Base-by-base conservation (phyloP, 2,797 vertebrate genomes). In the Melanotaenia pygmaea region DNA sequence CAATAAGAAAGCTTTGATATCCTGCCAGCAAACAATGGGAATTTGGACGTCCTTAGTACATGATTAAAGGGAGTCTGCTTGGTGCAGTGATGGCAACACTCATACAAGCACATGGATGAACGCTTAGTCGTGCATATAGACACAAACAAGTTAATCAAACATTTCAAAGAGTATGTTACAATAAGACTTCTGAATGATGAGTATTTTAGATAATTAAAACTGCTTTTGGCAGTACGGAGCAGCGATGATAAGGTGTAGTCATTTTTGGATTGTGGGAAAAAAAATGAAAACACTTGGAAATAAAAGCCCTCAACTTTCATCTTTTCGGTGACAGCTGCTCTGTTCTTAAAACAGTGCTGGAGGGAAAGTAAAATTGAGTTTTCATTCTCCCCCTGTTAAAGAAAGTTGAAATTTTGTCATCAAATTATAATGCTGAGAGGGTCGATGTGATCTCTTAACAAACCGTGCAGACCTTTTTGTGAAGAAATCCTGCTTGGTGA, bases 1-100 rank as follows among this genome's bases (percentile, higher is more conserved):
- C 34, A 54, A 68, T 62, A 24, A 78, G 47, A 76, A 74, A 59
- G 70, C 86, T 86, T 91, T 87, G 80, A 91, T 88, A 72, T 85
- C 22, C 69, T 79, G 53, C 26, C 66, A 75, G 70, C 76, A 88
- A 82, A 87, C 88, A 90, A 76, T 74, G 26, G 66, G 60, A 69
- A 84, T 86, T 60, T 74, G 30, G 64, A 84, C 68, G 70, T 86
- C 56, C 64, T 86, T 70, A 76, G 69, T 84, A 38, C 61, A 65
- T 60, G 81, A 91, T 91, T 79, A 88, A 85, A 88, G 53, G 77
- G 61, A 82, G 74, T 77, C 47, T 68, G 81, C 56, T 68, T 51
- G n/a, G n/a, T 74, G 59, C 62, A 81, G 28, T 47, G 43, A 73
- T 72, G 67, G 64, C 59, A 77, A 67, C 53, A 67, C 58, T 24